Evolutionary conservation across 2,888 invertebrate genomes (phyloP), one percentile per base, ranked within the genome.

Genomic region (Drosophila mulleri): DNA sequence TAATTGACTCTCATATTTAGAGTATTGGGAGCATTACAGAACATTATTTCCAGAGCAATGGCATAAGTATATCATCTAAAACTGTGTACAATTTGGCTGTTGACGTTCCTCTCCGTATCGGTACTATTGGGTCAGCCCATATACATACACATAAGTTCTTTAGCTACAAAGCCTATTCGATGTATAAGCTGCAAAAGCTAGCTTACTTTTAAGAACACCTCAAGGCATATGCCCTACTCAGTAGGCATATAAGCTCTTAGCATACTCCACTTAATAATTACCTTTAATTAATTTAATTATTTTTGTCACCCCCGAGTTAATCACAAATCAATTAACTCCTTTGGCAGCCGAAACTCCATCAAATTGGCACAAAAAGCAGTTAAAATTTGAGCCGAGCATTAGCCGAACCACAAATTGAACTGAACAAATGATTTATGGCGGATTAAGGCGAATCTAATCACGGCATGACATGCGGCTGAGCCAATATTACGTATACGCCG

Each of bases 401-500:
- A 23, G 52, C n/a, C 8, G 39, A 47, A 1, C 14, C n/a, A 1
- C 16, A 64, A 47, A 45, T 45, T 18, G 41, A 54, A 23, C 42
- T 12, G 23, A 47, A 37, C 42, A 6, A 39, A 47, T 64, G 50
- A 74, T 57, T 64, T 64, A 29, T 56, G n/a, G 39, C 29, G 41
- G 29, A 42, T 41, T 52, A 44, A 66, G 20, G 23, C 56, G 47
- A 32, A 32, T 45, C 41, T 62, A 35, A 53, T 29, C 37, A 11
- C 6, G 26, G 47, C 59, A 42, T 3, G 32, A 48, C 56, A 39
- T 58, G 60, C 29, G 48, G 47, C 54, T 23, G 47, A 54, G 52
- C 65, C 50, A 54, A 80, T 72, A 67, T 78, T n/a, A 29, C 20
- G 53, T n/a, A 52, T 53, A 29, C 53, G 29, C 37, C 52, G n/a